These are phyloP conservation scores for Spinibarbus caldwelli DNA, from an alignment of 2,797 vertebrate species.

Conservation along the genomic window DNA sequence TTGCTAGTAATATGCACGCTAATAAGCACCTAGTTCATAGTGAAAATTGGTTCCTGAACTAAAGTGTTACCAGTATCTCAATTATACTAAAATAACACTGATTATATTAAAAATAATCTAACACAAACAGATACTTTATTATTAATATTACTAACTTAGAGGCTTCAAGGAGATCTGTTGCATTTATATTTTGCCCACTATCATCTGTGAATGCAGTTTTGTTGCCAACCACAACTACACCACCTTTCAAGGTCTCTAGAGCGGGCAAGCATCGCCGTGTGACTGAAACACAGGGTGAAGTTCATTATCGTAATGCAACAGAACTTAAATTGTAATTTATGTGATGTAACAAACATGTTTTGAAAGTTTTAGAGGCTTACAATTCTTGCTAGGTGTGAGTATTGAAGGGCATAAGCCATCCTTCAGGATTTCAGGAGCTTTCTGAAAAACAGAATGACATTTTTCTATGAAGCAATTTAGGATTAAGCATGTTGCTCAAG, in stretches of 20 bases:
- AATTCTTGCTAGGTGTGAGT: slow-evolving; percentile 86
- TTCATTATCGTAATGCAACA: neutral
- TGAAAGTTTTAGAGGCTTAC: slow-evolving; percentile 73
- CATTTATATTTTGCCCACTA: slow-evolving; percentile 70
- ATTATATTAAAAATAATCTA: neutral
- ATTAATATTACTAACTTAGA: slow-evolving; percentile 82
- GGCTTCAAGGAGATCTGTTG: slow-evolving; percentile 88
- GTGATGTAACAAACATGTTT: neutral
- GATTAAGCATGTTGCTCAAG: neutral
- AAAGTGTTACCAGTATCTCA: too few relatives aligned
- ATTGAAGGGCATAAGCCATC: slow-evolving; percentile 85
- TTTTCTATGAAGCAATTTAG: neutral
- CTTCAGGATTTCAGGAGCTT: slow-evolving; percentile 74
- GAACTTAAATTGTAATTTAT: neutral
- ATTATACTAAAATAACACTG: neutral
- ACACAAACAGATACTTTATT: neutral
- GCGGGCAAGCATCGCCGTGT: slow-evolving; percentile 88
- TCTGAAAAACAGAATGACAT: slow-evolving; percentile 68
- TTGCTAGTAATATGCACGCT: too few relatives aligned
- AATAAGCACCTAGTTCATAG: too few relatives aligned
- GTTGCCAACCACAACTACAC: slow-evolving; percentile 86
- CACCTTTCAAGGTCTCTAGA: slow-evolving; percentile 77
- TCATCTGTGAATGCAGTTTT: slow-evolving; percentile 78
- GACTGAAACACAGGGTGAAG: slow-evolving; percentile 76
- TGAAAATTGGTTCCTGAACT: too few relatives aligned